phyloP scores from a whole-genome alignment of 2,113 vertebrate species.

The Fregetta grallaria region DNA sequence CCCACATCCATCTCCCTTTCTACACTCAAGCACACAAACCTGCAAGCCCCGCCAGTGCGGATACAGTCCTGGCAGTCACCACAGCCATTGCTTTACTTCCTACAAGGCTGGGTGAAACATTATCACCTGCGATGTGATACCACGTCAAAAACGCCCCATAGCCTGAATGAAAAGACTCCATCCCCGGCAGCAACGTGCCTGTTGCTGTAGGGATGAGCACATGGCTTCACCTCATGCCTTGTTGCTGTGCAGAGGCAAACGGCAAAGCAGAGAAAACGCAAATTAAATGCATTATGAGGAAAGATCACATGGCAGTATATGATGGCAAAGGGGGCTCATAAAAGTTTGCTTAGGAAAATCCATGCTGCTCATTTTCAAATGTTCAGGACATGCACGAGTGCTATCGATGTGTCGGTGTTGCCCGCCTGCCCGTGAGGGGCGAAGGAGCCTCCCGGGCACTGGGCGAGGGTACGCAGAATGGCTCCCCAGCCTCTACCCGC shows the following conservation, averaged over 20 bases:
- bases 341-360: not conserved
- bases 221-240: not conserved
- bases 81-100: not conserved
- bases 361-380: not conserved
- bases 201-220: not conserved
- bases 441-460: rapidly evolving
- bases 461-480: rapidly evolving
- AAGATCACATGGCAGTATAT: not conserved
- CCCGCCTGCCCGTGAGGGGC: rapidly evolving
- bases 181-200: rapidly evolving
- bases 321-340: not conserved
- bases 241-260: rapidly evolving
- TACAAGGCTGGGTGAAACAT: not conserved
- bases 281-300: not conserved
- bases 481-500: not conserved
- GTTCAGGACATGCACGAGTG: rapidly evolving
- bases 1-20: not conserved
- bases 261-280: not conserved
- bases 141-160: rapidly evolving
- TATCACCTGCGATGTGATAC: rapidly evolving
- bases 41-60: rapidly evolving
- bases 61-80: not conserved
- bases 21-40: rapidly evolving
- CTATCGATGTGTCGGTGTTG: rapidly evolving
- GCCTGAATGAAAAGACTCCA: not conserved